Evolutionary conservation across 2,888 invertebrate species (phyloP).

Genomic region (Halictus ligatus): DNA sequence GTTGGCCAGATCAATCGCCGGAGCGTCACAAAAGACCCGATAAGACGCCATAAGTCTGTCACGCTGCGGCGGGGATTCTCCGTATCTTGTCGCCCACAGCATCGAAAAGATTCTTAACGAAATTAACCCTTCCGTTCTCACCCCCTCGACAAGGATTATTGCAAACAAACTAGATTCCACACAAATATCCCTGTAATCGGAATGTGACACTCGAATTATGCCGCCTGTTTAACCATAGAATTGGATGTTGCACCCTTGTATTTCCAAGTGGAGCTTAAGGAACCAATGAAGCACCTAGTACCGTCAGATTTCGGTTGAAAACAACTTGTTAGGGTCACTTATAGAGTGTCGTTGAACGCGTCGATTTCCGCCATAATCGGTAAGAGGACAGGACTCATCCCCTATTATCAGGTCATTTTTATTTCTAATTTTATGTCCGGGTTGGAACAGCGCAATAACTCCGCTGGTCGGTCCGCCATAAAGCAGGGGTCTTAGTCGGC

Average conservation of each 20-base stretch:
- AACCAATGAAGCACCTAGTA: no score
- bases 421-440: background rate
- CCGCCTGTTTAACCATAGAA: no score
- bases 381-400: background rate
- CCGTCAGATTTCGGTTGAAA: no score
- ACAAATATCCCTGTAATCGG: no score
- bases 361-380: background rate
- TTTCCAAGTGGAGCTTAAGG: no score
- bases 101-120: background rate
- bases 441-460: background rate
- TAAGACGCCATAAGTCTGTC: background rate
- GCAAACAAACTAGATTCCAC: no score
- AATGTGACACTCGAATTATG: no score
- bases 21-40: background rate
- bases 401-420: background rate
- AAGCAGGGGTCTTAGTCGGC: background rate
- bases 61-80: background rate
- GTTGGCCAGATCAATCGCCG: background rate
- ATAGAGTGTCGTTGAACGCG: no score
- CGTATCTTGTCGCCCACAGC: background rate
- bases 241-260: no score
- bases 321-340: no score
- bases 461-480: slow-evolving; percentile 5
- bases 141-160: no score
- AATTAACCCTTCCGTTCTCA: background rate